These are phyloP conservation scores for Tanypteryx hageni DNA, from an alignment of 2,888 invertebrate species.

Conservation along the genomic window DNA sequence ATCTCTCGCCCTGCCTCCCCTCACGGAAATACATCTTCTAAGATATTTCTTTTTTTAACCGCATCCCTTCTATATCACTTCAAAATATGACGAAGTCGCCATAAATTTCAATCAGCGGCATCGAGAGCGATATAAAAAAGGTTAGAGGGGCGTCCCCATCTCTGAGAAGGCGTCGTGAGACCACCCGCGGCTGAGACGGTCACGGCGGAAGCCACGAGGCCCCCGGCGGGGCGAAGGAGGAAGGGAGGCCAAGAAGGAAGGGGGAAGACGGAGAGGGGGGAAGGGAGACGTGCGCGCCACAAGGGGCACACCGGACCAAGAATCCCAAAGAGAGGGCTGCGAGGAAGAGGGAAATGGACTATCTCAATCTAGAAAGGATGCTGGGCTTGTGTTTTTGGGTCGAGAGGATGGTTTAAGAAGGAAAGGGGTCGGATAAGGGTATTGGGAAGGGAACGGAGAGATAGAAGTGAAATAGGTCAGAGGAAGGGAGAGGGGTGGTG, in stretches of 20 bases:
- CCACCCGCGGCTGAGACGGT: slow-evolving; percentile 22
- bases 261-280: background rate
- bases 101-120: slow-evolving; percentile 58
- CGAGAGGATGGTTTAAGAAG: no score
- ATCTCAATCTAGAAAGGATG: slow-evolving; percentile 50
- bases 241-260: no score
- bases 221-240: background rate
- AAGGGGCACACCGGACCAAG: slow-evolving; percentile 28
- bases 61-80: slow-evolving; percentile 37
- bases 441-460: background rate
- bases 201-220: slow-evolving; percentile 20
- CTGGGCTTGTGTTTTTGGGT: background rate
- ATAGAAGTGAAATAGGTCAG: background rate
- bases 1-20: background rate
- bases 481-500: background rate
- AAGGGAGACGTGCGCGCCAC: background rate
- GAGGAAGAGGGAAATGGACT: slow-evolving; percentile 34
- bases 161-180: slow-evolving; percentile 46
- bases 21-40: background rate
- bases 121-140: slow-evolving; percentile 1
- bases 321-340: slow-evolving; percentile 40
- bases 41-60: background rate
- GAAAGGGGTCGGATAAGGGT: background rate
- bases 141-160: background rate
- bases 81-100: slow-evolving; percentile 53